Evolutionary conservation across 53 echinoderm and acorn worm genomes (phyloP).

Genomic region (Holothuria leucospilota): DNA sequence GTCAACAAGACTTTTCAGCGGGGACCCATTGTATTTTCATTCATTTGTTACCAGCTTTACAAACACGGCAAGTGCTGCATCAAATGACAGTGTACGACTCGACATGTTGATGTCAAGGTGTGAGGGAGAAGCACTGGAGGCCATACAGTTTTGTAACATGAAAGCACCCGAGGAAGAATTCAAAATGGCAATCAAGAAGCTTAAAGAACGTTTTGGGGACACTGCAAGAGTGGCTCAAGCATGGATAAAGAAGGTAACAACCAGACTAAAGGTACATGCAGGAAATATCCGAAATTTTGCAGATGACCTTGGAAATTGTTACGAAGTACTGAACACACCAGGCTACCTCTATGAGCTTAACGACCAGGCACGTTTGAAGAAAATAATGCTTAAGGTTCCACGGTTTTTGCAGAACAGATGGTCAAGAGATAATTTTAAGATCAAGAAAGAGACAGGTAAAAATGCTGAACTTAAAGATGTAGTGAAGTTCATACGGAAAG

Average conservation of each 20-base stretch:
- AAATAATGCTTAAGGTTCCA: conserved; percentile 45
- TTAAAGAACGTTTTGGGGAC: conserved; percentile 25
- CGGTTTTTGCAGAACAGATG: conserved; percentile 54
- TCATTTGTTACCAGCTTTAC: background rate
- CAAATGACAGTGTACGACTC: conserved; percentile 35
- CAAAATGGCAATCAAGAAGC: conserved; percentile 4
- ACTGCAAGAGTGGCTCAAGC: conserved; percentile 44
- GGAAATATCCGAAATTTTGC: background rate
- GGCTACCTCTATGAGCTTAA: conserved; percentile 39
- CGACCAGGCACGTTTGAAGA: conserved; percentile 45
- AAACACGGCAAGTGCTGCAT: background rate
- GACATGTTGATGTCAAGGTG: conserved; percentile 43
- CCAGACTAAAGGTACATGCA: background rate
- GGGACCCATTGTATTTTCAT: conserved; percentile 42
- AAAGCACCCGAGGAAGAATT: conserved; percentile 48
- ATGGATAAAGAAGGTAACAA: conserved; percentile 44
- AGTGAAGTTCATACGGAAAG: background rate
- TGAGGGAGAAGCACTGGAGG: conserved; percentile 32
- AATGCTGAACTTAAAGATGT: conserved; percentile 17
- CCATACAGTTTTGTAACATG: conserved; percentile 3
- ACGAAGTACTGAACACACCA: conserved; percentile 4
- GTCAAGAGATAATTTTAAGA: conserved; percentile 35
- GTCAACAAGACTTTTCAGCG: conserved; percentile 40
- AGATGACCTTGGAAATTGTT: background rate
- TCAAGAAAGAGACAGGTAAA: background rate